Evolutionary conservation across 2,113 vertebrate species (phyloP).

Genomic region (Rhinichthys klamathensis): DNA sequence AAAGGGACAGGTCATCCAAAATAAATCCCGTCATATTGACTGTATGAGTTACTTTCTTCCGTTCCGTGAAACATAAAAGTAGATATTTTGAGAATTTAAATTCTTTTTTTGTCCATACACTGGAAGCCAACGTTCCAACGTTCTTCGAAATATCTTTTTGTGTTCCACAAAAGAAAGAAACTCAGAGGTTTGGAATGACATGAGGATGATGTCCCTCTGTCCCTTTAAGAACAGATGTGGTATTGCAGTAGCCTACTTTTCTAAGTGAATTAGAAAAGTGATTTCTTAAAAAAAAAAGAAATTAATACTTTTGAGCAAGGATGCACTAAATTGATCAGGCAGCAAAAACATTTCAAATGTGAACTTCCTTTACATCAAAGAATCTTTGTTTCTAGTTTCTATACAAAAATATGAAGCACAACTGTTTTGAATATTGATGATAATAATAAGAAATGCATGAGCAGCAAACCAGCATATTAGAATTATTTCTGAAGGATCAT

Average conservation of each 20-base stretch:
- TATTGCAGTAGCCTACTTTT: not conserved
- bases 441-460: too few species aligned
- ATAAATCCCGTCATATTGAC: not conserved
- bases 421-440: too few species aligned
- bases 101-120: not conserved
- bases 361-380: too few species aligned
- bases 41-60: too few species aligned
- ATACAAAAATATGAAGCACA: too few species aligned
- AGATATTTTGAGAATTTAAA: not conserved
- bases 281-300: too few species aligned
- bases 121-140: not conserved
- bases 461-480: not conserved
- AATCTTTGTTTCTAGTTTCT: too few species aligned
- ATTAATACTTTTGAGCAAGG: too few species aligned
- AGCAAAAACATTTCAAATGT: too few species aligned
- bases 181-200: not conserved
- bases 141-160: not conserved
- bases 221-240: not conserved
- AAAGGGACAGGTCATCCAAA: not conserved
- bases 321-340: too few species aligned
- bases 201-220: not conserved
- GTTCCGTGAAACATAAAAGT: too few species aligned
- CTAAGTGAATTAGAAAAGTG: too few species aligned
- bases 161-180: not conserved
- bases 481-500: not conserved